A percentile compares a stretch with the other conserved stretches of the same genome.
Evolutionary conservation across 1,140 invertebrate genomes (phyloP).

Genomic region (Ladona fulva): DNA sequence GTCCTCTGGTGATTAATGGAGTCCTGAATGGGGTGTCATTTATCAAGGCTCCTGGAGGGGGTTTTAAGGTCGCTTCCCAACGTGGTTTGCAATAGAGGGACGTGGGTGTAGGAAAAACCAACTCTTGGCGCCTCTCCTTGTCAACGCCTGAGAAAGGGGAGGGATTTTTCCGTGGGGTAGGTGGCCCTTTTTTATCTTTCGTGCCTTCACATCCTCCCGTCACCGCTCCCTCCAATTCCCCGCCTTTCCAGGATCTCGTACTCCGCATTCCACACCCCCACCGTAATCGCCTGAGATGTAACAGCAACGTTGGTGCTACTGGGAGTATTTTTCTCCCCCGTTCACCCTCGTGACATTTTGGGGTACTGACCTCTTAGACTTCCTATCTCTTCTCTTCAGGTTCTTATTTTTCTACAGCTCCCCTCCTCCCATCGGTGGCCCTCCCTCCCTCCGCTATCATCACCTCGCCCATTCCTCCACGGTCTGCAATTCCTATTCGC

Average conservation of each 20-base stretch:
- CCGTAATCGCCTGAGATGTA: not conserved
- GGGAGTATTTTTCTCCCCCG: not conserved
- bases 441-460: no score
- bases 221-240: not conserved
- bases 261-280: not conserved
- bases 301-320: not conserved
- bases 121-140: constrained; percentile 1
- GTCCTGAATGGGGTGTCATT: not conserved
- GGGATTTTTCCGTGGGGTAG: not conserved
- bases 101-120: not conserved
- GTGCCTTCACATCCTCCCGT: not conserved
- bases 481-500: not conserved
- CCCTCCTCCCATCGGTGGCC: not conserved
- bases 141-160: not conserved
- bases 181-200: not conserved
- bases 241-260: not conserved
- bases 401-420: not conserved
- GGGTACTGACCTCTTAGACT: not conserved
- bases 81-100: not conserved
- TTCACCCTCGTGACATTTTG: not conserved
- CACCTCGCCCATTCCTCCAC: no score
- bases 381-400: not conserved
- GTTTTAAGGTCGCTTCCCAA: not conserved
- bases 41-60: not conserved
- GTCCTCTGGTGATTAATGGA: constrained; percentile 1